A percentile compares a stretch with the other conserved stretches of the same genome.
These are phyloP conservation scores for Hippocampus mohnikei DNA, from an alignment of 2,113 vertebrate species.

Conservation along the genomic window DNA sequence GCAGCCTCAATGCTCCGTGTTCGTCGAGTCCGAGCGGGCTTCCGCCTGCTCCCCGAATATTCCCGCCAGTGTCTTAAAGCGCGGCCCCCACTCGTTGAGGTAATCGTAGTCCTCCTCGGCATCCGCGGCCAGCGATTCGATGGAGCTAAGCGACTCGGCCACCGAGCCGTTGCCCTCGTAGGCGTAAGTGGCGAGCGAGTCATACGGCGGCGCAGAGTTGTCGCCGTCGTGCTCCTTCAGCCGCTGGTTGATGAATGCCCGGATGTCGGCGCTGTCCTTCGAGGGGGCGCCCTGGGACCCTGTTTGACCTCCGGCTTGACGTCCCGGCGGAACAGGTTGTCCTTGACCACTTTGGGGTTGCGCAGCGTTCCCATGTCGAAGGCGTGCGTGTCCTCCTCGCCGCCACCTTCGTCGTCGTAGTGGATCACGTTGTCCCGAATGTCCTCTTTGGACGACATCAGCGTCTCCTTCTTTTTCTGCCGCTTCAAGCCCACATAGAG, in stretches of 20 bases:
- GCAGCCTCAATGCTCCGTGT: slow-evolving; percentile 68
- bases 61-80: slow-evolving; percentile 91
- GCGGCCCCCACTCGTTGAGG: slow-evolving; percentile 92
- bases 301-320: slow-evolving; percentile 85
- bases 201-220: slow-evolving; percentile 87
- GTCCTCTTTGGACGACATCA: slow-evolving; percentile 98
- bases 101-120: slow-evolving; percentile 89
- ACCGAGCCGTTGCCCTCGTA: slow-evolving; percentile 91
- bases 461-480: slow-evolving; percentile 93
- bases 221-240: slow-evolving; percentile 87
- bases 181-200: slow-evolving; percentile 93
- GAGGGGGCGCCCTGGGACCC: slow-evolving; percentile 59
- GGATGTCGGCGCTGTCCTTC: slow-evolving; percentile 87
- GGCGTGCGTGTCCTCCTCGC: slow-evolving; percentile 96
- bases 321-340: slow-evolving; percentile 87
- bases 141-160: slow-evolving; percentile 93
- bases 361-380: slow-evolving; percentile 96
- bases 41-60: slow-evolving; percentile 88
- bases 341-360: slow-evolving; percentile 91
- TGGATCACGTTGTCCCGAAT: slow-evolving; percentile 97
- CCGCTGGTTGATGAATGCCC: slow-evolving; percentile 88
- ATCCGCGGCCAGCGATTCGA: slow-evolving; percentile 81
- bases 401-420: slow-evolving; percentile 96
- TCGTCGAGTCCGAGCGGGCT: slow-evolving; percentile 61
- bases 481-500: slow-evolving; percentile 88